Evolutionary conservation across 2,888 invertebrate species (phyloP), one percentile per base, ranked within the genome.

Genomic region (Lissocephala sabroskyi): DNA sequence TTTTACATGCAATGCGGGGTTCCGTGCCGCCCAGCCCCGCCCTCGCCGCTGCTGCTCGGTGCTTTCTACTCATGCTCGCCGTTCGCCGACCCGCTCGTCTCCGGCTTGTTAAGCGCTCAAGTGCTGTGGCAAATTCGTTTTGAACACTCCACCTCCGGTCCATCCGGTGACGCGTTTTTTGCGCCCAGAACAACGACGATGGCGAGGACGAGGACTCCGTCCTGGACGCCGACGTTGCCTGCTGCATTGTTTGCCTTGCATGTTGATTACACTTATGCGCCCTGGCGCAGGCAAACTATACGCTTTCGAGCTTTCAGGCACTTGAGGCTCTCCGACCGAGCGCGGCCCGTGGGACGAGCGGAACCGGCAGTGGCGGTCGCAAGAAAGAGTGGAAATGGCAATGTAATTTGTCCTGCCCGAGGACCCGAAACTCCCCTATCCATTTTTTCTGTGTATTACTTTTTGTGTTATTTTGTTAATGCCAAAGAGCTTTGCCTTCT

Each of bases 111-210:
- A 68, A 71, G 71, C 73, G 76, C 71, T 75, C 71, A 71, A 71
- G 71, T 78, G 73, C 76, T 71, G 71, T 78, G 76, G 71, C 78
- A 71, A 71, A 71, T 71, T 78, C 71, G 71, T 71, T 71, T 71
- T 75, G 78, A 78, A 57, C 73, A 32, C 42, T 7, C 23, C 23
- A 23, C 23, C 23, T n/a, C 23, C 23, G 7, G 23, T 7, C 23
- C 23, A 23, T 23, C 23, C 23, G 4, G 4, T n/a, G n/a, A 23
- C 23, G 3, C 23, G n/a, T 23, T 23, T 23, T 23, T 23, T 56
- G 36, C 50, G 74, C 56, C 65, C 65, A 51, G 58, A 50, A 51
- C 45, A 33, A 46, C 49, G 56, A 49, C 43, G 43, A 41, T 32
- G 35, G 23, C 23, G 2, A 35, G 35, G 3, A 9, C 17, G 11